Evolutionary conservation across 1,140 invertebrate species (phyloP), one percentile per base, ranked within the genome.

Genomic region (Drosophila arawakana): DNA sequence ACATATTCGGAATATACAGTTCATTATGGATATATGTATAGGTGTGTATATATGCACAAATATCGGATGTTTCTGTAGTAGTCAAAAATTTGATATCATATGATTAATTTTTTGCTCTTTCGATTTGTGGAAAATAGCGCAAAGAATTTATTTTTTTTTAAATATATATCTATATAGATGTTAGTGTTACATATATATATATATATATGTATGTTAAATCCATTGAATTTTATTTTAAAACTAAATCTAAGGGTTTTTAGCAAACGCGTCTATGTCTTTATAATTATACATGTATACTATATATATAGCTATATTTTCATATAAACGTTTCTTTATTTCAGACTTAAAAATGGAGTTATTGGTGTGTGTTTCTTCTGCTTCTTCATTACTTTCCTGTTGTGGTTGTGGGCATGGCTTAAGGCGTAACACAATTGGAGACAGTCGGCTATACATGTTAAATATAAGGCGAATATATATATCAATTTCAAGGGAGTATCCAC

Each of bases 281-380:
- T 70, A 43, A 58, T 34, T 70, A 58, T 60, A 67, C 70, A 37
- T 61, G 47, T 58, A 59, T 69, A 39, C 37, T 39, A 43, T 43
- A 43, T 13, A 34, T 30, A 30, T 30, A 30, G 25, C 21, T 73
- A 46, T 59, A 58, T 76, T 43, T 63, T 50, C 73, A 65, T 83
- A 85, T 80, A 85, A 80, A 85, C 74, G 77, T 72, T 78, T 78
- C 65, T 49, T 37, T 59, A 69, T n/a, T 75, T 86, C 82, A 86
- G 82, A 86, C 82, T 86, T 86, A 80, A 83, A 74, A 77, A 88
- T 86, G 80, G 82, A 86, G 82, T 81, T 79, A 65, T 74, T 78
- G 69, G 65, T 63, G 52, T 77, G 58, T 50, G 25, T 68, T 76
- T 62, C 10, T 66, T 47, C 21, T 41, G 52, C 46, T 47, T 25